phyloP scores from a whole-genome alignment of 2,113 vertebrate species.

The Picathartes gymnocephalus region DNA sequence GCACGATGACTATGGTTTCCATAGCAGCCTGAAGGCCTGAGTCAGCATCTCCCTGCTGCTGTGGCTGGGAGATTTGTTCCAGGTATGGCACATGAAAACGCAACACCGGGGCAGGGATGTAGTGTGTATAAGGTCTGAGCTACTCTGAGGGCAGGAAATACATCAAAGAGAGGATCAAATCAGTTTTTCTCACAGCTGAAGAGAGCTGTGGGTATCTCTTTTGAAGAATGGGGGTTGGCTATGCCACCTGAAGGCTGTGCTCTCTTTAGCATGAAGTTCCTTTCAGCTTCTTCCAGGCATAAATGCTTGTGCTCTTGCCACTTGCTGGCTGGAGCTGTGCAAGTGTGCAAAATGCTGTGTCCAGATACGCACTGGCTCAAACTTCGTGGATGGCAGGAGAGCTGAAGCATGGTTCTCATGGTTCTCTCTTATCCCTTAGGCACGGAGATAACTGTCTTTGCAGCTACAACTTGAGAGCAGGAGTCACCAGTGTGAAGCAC shows the following conservation, averaged over 20 bases:
- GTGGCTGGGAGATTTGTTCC: not conserved
- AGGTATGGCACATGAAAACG: fast-evolving
- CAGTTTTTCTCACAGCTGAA: not conserved
- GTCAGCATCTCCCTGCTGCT: not conserved
- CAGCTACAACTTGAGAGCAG: not conserved
- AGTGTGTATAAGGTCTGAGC: not conserved
- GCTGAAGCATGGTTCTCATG: not conserved
- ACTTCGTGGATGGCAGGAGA: not conserved
- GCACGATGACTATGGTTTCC: not conserved
- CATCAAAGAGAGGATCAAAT: not conserved
- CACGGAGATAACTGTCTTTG: not conserved
- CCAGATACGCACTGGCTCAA: not conserved
- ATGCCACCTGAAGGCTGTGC: not conserved
- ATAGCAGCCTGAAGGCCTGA: not conserved
- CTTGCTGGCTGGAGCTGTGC: not conserved
- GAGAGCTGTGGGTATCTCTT: not conserved
- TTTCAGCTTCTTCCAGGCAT: not conserved
- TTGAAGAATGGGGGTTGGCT: not conserved
- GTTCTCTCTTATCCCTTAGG: not conserved
- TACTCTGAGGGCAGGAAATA: not conserved
- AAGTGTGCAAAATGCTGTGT: not conserved
- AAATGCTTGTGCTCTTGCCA: not conserved
- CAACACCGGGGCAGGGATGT: not conserved
- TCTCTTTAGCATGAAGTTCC: not conserved
- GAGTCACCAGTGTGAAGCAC: not conserved